These are phyloP conservation scores for Lucinisca nassula DNA, from an alignment of 2,888 invertebrate species.

Conservation along the genomic window DNA sequence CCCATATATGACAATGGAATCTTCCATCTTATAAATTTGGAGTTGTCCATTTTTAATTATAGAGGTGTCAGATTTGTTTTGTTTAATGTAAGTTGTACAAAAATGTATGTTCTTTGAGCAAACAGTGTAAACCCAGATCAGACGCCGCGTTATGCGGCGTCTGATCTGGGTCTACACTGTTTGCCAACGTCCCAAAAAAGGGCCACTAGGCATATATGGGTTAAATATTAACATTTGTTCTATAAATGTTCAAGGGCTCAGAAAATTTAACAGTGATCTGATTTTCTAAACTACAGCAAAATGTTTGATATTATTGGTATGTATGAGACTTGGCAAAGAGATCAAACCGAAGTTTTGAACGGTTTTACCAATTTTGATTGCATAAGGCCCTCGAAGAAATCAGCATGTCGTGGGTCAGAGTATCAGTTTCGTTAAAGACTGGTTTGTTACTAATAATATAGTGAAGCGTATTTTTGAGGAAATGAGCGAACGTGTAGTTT, in stretches of 20 bases:
- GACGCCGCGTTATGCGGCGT: no score
- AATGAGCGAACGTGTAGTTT: conserved; percentile 10
- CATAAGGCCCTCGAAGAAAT: background rate
- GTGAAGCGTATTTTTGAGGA: background rate
- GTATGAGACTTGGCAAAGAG: conserved; percentile 28
- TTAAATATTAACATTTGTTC: conserved; percentile 1
- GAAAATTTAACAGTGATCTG: conserved; percentile 1
- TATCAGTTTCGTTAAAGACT: conserved; percentile 24
- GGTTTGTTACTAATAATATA: background rate
- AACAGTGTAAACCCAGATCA: no score
- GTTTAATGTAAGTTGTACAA: no score
- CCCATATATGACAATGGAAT: no score
- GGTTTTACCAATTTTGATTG: conserved; percentile 26
- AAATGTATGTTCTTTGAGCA: no score
- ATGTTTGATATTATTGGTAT: background rate
- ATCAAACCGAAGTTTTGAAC: background rate
- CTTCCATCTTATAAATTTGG: no score
- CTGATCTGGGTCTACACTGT: no score
- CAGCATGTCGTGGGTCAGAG: conserved; percentile 6
- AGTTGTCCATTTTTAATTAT: no score
- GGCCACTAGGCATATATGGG: background rate
- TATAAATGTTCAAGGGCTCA: conserved; percentile 20
- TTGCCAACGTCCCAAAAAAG: no score
- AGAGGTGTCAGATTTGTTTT: no score
- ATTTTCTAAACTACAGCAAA: conserved; percentile 7